A percentile compares a stretch with the other conserved stretches of the same genome.
These are phyloP conservation scores for Byasa hedistus DNA, from an alignment of 2,888 invertebrate species.

Conservation along the genomic window DNA sequence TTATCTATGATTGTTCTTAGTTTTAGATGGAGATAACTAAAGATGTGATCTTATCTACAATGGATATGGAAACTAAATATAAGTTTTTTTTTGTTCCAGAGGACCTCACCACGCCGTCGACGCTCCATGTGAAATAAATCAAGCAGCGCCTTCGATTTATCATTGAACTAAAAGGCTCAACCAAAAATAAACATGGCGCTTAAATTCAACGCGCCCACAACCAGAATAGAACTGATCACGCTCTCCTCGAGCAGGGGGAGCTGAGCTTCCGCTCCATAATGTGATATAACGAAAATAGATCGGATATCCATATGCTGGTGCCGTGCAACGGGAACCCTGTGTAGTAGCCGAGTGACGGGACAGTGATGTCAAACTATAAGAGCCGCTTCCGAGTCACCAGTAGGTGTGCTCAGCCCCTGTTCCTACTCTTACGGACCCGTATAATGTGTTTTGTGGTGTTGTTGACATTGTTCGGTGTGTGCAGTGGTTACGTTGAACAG, in stretches of 20 bases:
- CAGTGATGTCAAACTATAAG: slow-evolving; percentile 54
- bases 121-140: slow-evolving; percentile 36
- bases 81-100: slow-evolving; percentile 57
- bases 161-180: slow-evolving; percentile 42
- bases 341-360: slow-evolving; percentile 36
- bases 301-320: slow-evolving; percentile 57
- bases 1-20: no score
- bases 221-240: slow-evolving; percentile 50
- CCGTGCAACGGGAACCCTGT: slow-evolving; percentile 35
- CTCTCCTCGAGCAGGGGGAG: slow-evolving; percentile 49
- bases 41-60: no score
- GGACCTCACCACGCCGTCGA: slow-evolving; percentile 39
- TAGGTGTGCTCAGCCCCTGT: slow-evolving; percentile 65
- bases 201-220: slow-evolving; percentile 41
- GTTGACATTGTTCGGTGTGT: slow-evolving; percentile 50
- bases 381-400: slow-evolving; percentile 56
- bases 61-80: not conserved
- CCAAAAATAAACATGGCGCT: slow-evolving; percentile 65
- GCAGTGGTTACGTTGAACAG: slow-evolving; percentile 81
- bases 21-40: no score
- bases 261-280: slow-evolving; percentile 61
- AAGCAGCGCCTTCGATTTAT: slow-evolving; percentile 42
- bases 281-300: slow-evolving; percentile 59
- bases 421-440: slow-evolving; percentile 66
- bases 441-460: slow-evolving; percentile 47